Evolutionary conservation across 2,113 vertebrate genomes (phyloP).

Genomic region (Typhlomys cinereus): DNA sequence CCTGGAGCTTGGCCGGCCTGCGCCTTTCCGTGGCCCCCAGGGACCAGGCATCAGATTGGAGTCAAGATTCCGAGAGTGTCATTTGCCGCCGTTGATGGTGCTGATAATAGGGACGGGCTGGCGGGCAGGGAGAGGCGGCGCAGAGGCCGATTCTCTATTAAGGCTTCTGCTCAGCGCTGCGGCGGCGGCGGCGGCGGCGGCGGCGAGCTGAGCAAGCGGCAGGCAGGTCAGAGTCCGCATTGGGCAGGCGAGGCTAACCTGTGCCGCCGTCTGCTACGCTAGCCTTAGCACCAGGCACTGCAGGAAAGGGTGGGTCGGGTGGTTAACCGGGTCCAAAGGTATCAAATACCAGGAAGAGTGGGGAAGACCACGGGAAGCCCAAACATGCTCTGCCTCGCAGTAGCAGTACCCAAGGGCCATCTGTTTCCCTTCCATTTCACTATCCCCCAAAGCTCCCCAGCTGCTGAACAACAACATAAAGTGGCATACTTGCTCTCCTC

Average conservation of each 20-base stretch:
- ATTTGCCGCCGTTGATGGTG: slow-evolving; percentile 78
- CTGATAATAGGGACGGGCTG: slow-evolving; percentile 78
- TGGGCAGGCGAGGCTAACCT: background rate
- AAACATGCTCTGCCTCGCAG: background rate
- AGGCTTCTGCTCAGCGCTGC: slow-evolving; percentile 58
- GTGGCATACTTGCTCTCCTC: background rate
- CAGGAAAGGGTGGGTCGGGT: background rate
- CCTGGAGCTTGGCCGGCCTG: slow-evolving; percentile 67
- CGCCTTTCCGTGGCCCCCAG: slow-evolving; percentile 64
- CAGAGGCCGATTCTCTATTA: slow-evolving; percentile 78
- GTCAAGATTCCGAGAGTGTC: slow-evolving; percentile 82
- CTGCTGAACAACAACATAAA: background rate
- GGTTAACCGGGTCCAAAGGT: background rate
- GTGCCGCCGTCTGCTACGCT: background rate
- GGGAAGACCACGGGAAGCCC: background rate
- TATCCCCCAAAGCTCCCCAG: background rate
- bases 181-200: no score
- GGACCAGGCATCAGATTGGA: slow-evolving; percentile 82
- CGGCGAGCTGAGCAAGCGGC: slow-evolving; percentile 18
- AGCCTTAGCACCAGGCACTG: background rate
- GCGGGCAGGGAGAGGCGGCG: slow-evolving; percentile 37
- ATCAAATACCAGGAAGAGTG: background rate
- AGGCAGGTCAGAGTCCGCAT: background rate
- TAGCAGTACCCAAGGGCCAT: background rate
- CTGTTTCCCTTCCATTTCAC: background rate